A percentile compares a stretch with the other conserved stretches of the same genome.
phyloP scores from a whole-genome alignment of 2,888 invertebrate genomes.

The Chrysotoxum bicinctum region DNA sequence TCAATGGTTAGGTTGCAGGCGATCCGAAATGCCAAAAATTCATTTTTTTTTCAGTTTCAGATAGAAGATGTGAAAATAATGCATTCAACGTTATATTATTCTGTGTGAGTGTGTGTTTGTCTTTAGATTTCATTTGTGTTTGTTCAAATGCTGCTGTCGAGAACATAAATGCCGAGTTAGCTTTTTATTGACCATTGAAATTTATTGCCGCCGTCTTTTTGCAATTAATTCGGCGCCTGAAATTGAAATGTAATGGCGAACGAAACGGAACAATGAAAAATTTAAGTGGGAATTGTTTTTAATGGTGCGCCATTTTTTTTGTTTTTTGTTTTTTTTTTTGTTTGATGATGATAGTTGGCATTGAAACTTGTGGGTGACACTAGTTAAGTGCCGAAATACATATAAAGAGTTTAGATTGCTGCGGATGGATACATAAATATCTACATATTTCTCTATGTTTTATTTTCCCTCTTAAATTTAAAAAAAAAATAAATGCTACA shows the following conservation, averaged over 20 bases:
- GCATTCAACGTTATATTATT: slow-evolving; percentile 10
- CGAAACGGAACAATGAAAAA: slow-evolving; percentile 13
- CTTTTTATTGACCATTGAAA: slow-evolving; percentile 69
- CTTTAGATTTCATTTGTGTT: slow-evolving; percentile 24
- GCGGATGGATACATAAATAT: background rate
- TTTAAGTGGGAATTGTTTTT: slow-evolving; percentile 59
- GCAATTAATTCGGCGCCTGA: slow-evolving; percentile 71
- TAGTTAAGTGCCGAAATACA: slow-evolving; percentile 44
- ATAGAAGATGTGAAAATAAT: slow-evolving; percentile 50
- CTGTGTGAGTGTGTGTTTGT: slow-evolving; percentile 6
- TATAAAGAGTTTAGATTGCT: background rate
- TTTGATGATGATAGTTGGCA: slow-evolving; percentile 13
- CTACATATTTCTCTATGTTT: background rate
- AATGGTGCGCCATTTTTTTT: slow-evolving; percentile 20
- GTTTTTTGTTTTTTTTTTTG: background rate
- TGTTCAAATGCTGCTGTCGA: slow-evolving; percentile 57
- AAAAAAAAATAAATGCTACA: background rate
- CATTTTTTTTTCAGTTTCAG: background rate
- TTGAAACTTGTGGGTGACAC: slow-evolving; percentile 58
- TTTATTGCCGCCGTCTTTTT: slow-evolving; percentile 54
- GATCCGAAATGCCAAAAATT: background rate
- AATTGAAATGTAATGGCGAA: slow-evolving; percentile 65
- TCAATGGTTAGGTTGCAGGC: background rate
- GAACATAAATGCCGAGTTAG: slow-evolving; percentile 57
- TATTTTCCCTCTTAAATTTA: background rate